These are phyloP conservation scores for Euglossa dilemma DNA, from an alignment of 1,140 invertebrate genomes.

Conservation along the genomic window DNA sequence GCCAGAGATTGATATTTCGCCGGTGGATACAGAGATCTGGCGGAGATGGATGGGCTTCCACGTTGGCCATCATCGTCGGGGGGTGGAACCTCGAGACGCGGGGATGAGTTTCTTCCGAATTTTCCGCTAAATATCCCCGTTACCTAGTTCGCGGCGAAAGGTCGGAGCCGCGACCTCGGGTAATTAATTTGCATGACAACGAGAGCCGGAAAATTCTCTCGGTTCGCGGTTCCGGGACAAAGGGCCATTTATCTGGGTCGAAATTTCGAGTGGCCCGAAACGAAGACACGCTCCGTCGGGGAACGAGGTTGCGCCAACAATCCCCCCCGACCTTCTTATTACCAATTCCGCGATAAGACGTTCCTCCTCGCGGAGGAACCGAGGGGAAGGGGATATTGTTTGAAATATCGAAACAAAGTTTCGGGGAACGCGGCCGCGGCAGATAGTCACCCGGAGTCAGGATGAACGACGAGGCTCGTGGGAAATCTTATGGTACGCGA, in stretches of 20 bases:
- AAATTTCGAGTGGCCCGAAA: not conserved
- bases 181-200: conserved; percentile 10
- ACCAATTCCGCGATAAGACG: conserved; percentile 8
- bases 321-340: not conserved
- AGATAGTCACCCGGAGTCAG: conserved; percentile 60
- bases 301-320: not conserved
- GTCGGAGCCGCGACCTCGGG: not conserved
- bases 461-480: conserved; percentile 78
- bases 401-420: conserved; percentile 60
- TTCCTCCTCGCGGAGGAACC: not conserved
- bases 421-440: not conserved
- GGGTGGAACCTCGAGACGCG: no score
- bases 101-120: no score
- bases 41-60: no score
- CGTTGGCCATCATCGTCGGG: no score
- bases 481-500: conserved; percentile 79
- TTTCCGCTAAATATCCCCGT: no score
- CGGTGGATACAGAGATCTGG: no score
- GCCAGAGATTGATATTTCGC: no score
- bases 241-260: not conserved
- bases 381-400: conserved; percentile 25
- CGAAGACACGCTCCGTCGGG: no score
- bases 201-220: no score
- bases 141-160: no score
- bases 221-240: not conserved